Conservation (phyloP, 2,888 invertebrate species). For the Drosophila colorata region DNA sequence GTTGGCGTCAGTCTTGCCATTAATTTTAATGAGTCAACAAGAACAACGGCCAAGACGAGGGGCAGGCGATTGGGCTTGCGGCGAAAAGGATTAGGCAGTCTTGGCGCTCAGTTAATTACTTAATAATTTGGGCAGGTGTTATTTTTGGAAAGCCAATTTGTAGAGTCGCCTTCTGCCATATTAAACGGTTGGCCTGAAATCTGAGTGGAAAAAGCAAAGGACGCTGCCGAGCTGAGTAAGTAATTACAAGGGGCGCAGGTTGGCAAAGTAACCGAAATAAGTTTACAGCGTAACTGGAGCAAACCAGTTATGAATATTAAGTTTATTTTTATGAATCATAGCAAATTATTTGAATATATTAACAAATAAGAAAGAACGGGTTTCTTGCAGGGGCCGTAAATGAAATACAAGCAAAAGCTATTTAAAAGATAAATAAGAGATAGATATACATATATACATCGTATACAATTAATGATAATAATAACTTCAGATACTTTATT, state of each 20-base stretch:
- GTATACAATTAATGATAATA: no score
- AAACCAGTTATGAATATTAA: not conserved
- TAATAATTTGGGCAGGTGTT: slow-evolving; percentile 80
- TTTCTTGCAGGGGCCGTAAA: not conserved
- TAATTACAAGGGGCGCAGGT: slow-evolving; percentile 12
- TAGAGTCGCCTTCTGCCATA: slow-evolving; percentile 42
- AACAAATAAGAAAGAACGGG: not conserved
- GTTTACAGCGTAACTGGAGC: not conserved
- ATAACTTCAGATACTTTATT: no score
- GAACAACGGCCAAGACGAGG: slow-evolving; percentile 1
- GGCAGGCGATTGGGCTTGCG: slow-evolving; percentile 8
- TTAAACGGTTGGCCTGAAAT: slow-evolving; percentile 34
- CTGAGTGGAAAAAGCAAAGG: not conserved
- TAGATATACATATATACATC: no score
- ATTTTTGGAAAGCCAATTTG: slow-evolving; percentile 64
- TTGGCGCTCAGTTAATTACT: slow-evolving; percentile 71
- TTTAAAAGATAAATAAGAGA: no score
- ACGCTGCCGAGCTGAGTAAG: not conserved
- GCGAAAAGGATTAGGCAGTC: slow-evolving; percentile 62
- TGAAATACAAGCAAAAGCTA: no score
- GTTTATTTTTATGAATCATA: not conserved
- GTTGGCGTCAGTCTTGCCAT: slow-evolving; percentile 60
- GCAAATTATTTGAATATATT: not conserved
- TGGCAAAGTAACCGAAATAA: not conserved
- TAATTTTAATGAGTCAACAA: slow-evolving; percentile 76